These are phyloP conservation scores for Poecilus cupreus DNA, from an alignment of 2,888 invertebrate species.

Conservation along the genomic window DNA sequence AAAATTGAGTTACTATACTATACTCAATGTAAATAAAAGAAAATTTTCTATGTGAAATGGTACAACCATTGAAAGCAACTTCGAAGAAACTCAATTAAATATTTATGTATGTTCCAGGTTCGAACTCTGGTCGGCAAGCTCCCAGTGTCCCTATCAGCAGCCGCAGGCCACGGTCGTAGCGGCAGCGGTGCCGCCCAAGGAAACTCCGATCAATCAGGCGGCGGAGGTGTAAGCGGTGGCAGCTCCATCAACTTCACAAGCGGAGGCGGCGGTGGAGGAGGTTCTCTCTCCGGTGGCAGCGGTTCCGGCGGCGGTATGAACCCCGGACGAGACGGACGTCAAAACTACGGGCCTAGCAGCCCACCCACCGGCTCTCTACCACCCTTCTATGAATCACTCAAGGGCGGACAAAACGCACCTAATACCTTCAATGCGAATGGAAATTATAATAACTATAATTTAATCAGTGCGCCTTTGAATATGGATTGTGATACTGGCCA, in stretches of 20 bases:
- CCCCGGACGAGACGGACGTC: slow-evolving; percentile 85
- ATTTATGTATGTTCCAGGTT: slow-evolving; percentile 65
- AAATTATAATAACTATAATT: slow-evolving; percentile 81
- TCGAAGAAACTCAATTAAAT: neutral
- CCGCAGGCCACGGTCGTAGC: slow-evolving; percentile 87
- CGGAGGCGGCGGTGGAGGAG: slow-evolving; percentile 72
- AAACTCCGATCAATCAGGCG: slow-evolving; percentile 68
- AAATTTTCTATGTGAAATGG: no score
- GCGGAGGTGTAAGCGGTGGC: slow-evolving; percentile 72
- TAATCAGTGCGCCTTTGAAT: slow-evolving; percentile 81
- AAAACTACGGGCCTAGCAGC: slow-evolving; percentile 91
- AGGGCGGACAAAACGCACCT: slow-evolving; percentile 83
- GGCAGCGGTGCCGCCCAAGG: slow-evolving; percentile 75
- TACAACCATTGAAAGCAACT: neutral
- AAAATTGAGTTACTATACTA: no score
- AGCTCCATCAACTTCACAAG: slow-evolving; percentile 76
- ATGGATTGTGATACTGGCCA: slow-evolving; percentile 87
- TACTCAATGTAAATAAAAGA: neutral
- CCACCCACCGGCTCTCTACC: slow-evolving; percentile 91
- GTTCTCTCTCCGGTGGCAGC: slow-evolving; percentile 72
- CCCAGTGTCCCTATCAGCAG: slow-evolving; percentile 81
- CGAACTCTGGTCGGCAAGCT: slow-evolving; percentile 75
- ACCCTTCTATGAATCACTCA: slow-evolving; percentile 92
- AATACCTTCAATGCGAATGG: slow-evolving; percentile 81
- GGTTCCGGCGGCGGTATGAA: slow-evolving; percentile 79